Evolutionary conservation across 2,797 vertebrate species (phyloP).

Genomic region (Cyprinodon diabolis): DNA sequence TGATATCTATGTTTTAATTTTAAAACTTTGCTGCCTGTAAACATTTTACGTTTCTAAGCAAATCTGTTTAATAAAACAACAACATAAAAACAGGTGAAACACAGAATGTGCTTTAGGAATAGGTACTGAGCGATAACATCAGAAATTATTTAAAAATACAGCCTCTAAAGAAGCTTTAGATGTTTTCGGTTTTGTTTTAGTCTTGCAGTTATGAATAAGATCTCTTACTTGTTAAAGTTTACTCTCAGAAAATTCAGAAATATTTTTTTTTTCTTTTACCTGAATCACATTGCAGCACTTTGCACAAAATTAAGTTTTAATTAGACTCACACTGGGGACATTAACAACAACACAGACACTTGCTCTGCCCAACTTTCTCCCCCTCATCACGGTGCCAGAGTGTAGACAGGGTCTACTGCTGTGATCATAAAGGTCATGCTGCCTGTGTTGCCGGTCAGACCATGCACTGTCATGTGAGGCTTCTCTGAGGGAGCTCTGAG

Average conservation of each 20-base stretch:
- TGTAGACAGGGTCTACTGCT: conserved; percentile 14
- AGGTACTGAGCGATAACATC: neutral
- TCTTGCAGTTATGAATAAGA: neutral
- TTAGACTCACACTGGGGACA: conserved; percentile 24
- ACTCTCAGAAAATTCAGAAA: conserved; percentile 27
- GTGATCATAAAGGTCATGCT: conserved; percentile 17
- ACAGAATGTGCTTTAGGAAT: neutral
- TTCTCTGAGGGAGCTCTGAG: neutral
- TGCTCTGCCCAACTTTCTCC: neutral
- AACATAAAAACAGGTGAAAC: neutral
- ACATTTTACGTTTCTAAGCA: neutral
- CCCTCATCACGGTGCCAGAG: neutral
- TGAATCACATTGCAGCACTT: conserved; percentile 15
- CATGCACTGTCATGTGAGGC: conserved; percentile 14
- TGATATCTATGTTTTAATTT: neutral
- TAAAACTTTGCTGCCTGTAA: neutral
- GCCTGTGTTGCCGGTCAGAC: conserved; percentile 15
- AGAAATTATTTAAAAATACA: neutral
- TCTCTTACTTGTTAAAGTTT: neutral
- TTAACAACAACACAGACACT: conserved; percentile 13
- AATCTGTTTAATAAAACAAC: neutral
- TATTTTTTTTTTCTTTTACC: conserved; percentile 11
- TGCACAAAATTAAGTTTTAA: conserved; percentile 34
- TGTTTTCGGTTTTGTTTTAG: neutral
- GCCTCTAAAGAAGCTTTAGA: neutral